phyloP scores from a whole-genome alignment of 2,888 invertebrate genomes.

The Chrysomela aeneicollis region DNA sequence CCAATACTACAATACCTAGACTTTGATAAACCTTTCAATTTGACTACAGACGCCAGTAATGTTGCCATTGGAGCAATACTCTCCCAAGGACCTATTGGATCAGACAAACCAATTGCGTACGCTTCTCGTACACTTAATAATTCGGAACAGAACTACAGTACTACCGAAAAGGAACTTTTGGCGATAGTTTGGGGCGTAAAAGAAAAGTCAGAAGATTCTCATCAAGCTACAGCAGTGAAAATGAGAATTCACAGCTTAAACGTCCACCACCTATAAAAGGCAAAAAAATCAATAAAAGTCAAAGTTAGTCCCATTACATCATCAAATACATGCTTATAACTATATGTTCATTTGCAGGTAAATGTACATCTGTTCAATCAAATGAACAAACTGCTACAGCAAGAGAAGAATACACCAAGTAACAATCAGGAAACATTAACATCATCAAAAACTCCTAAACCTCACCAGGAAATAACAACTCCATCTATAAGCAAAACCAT shows the following conservation, averaged over 20 bases:
- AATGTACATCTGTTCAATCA: background rate
- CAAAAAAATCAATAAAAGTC: slow-evolving; percentile 10
- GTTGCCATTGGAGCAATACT: too few species aligned
- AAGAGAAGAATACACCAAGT: background rate
- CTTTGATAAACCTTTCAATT: too few species aligned
- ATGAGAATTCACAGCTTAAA: slow-evolving; percentile 14
- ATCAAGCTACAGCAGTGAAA: slow-evolving; percentile 14
- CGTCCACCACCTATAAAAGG: slow-evolving; percentile 10
- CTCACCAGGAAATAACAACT: slow-evolving; percentile 3
- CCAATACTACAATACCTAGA: too few species aligned
- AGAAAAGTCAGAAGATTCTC: slow-evolving; percentile 12
- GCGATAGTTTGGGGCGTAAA: slow-evolving; percentile 6
- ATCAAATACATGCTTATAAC: too few species aligned
- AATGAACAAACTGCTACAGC: slow-evolving; percentile 9
- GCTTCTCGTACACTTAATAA: too few species aligned
- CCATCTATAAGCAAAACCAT: slow-evolving; percentile 3
- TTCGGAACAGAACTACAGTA: too few species aligned
- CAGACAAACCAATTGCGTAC: too few species aligned
- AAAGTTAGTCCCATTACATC: background rate
- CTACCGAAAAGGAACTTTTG: too few species aligned
- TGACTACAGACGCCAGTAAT: too few species aligned
- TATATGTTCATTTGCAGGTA: background rate
- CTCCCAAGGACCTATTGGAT: too few species aligned
- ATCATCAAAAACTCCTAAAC: slow-evolving; percentile 8
- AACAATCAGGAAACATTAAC: slow-evolving; percentile 1